Percentiles rank a stretch among this genome's conserved stretches.
phyloP scores from a whole-genome alignment of 2,113 vertebrate genomes.

The Myanophis thanlyinensis region DNA sequence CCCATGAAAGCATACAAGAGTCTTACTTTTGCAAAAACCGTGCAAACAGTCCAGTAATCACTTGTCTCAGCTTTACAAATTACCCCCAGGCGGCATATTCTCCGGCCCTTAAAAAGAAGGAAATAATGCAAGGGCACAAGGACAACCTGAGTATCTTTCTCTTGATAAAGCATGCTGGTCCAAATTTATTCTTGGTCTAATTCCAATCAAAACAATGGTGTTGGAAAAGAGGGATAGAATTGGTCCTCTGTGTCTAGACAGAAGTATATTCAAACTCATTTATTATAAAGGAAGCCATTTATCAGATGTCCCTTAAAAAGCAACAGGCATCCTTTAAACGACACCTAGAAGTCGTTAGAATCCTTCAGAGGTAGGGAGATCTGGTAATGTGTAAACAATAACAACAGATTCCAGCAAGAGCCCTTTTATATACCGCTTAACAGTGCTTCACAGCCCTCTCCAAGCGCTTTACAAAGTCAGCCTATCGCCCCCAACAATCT shows the following conservation, averaged over 20 bases:
- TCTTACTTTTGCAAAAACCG: background rate
- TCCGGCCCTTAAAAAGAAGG: background rate
- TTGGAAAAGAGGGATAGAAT: background rate
- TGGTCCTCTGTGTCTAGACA: constrained; percentile 16
- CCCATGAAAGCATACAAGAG: background rate
- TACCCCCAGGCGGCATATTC: background rate
- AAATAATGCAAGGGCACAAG: background rate
- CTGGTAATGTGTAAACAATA: background rate
- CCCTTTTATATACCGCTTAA: too few relatives aligned
- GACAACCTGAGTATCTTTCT: background rate
- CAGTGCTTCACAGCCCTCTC: too few relatives aligned
- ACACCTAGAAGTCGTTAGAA: background rate
- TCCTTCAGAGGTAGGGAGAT: background rate
- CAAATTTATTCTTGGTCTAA: constrained; percentile 20
- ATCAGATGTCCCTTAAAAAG: background rate
- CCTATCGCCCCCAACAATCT: too few relatives aligned
- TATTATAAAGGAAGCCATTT: constrained; percentile 9
- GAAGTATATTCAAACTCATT: constrained; percentile 5
- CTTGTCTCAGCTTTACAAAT: background rate
- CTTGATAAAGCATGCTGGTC: background rate
- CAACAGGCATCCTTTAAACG: background rate
- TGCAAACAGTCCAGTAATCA: background rate
- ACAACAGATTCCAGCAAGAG: too few relatives aligned
- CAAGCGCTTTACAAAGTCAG: too few relatives aligned
- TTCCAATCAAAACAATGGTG: constrained; percentile 4